Conservation (phyloP, 2,113 vertebrate species). For the Amphilophus citrinellus region DNA sequence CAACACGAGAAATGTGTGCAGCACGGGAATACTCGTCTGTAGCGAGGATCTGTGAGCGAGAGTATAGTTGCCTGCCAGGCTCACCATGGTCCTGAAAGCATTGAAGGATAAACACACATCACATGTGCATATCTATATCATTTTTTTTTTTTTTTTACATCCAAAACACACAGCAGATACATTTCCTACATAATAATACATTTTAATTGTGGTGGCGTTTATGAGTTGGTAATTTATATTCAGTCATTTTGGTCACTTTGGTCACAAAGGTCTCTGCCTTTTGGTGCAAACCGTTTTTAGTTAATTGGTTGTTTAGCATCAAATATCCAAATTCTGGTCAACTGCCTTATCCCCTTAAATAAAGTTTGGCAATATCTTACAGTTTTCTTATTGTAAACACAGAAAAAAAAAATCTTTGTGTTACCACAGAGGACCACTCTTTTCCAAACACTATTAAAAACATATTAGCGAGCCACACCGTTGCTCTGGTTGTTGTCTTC, state of each 20-base stretch:
- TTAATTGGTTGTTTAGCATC: slow-evolving; percentile 8
- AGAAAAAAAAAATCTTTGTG: neutral
- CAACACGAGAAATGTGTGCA: slow-evolving; percentile 70
- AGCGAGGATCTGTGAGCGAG: slow-evolving; percentile 84
- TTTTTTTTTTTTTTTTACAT: neutral
- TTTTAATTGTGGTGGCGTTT: neutral
- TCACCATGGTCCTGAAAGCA: slow-evolving; percentile 48
- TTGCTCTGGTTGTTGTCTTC: neutral
- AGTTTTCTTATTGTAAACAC: neutral
- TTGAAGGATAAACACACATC: slow-evolving; percentile 27
- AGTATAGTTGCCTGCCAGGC: slow-evolving; percentile 77
- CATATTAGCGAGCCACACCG: neutral
- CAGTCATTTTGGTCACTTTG: neutral
- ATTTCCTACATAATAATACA: neutral
- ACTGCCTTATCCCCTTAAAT: neutral
- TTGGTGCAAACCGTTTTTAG: neutral
- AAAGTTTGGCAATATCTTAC: neutral
- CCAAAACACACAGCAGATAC: neutral
- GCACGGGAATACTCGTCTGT: slow-evolving; percentile 76
- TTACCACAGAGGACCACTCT: neutral
- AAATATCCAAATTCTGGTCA: neutral
- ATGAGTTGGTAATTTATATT: neutral
- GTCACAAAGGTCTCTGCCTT: neutral
- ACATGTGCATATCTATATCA: neutral
- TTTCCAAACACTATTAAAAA: neutral